These are phyloP conservation scores for Callaeas wilsoni DNA, from an alignment of 2,113 vertebrate genomes.

Conservation along the genomic window DNA sequence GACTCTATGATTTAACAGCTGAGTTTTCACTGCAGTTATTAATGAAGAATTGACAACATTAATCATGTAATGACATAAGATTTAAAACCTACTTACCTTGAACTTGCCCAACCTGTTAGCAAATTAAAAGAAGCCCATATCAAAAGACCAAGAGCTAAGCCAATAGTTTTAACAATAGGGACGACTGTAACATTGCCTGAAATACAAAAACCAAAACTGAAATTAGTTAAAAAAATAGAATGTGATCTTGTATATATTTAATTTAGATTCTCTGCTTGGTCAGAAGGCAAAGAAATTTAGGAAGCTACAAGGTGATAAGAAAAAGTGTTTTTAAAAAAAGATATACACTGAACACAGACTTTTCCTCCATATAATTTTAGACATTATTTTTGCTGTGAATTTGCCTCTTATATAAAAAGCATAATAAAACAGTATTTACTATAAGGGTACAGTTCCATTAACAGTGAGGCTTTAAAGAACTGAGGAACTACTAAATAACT, in stretches of 20 bases:
- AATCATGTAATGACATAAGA: not conserved
- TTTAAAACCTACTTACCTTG: conserved; percentile 74
- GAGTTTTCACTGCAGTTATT: not conserved
- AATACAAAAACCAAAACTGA: not conserved
- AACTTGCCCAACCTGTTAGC: conserved; percentile 88
- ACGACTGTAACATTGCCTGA: conserved; percentile 85
- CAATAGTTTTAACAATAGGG: conserved; percentile 86
- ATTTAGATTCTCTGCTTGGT: not conserved
- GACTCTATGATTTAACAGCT: not conserved
- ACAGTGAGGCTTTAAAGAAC: not conserved
- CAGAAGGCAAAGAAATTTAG: not conserved
- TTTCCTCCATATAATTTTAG: not conserved
- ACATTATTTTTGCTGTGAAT: not conserved
- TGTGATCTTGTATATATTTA: not conserved
- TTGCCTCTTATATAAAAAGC: not conserved
- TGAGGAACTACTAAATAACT: not conserved
- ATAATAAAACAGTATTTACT: not conserved
- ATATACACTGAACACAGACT: not conserved
- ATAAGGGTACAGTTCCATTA: not conserved
- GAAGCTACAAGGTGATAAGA: not conserved
- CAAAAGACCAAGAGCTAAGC: conserved; percentile 85
- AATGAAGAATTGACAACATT: not conserved
- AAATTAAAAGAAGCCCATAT: conserved; percentile 87
- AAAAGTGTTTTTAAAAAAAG: not conserved
- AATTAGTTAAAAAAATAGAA: not conserved